Base-by-base conservation (phyloP, 2,113 vertebrate species). In the Macquaria australasica region DNA sequence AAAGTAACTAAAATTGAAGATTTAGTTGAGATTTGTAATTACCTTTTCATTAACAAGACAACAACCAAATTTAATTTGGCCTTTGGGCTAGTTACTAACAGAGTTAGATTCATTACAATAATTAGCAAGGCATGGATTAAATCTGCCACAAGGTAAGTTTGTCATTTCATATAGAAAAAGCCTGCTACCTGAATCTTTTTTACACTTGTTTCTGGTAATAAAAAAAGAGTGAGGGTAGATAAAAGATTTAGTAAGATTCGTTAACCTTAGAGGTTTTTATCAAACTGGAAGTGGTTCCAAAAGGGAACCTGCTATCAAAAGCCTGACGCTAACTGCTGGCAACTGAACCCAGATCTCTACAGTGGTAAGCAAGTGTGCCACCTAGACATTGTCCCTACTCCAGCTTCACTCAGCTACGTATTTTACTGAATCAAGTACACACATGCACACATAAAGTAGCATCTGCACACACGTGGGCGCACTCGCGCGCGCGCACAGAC, bases 241-340 rank as follows among this genome's bases (percentile, higher is more conserved):
- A 14, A 41, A 8, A 0, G 23, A 59, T 66, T 60, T 31, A 6
- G 14, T 8, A 0, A 59, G 8, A 75, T 0, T 56, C 2, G 1
- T 51, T 62, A 50, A 68, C 15, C 9, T 50, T 10, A 10, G 16
- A 55, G 28, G 5, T 31, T 25, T n/a, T n/a, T 43, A 72, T 55
- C n/a, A 28, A 16, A 12, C 39, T 18, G 28, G 2, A 80, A 21
- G 10, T 37, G 28, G 21, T 39, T 28, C 58, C 45, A 50, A 25
- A 21, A 58, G 5, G 37, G 53, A 66, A 31, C 8, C 28, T 12
- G 67, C 23, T 11, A 14, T 41, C 6, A 8, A 64, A 53, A 63
- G 50, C 31, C 28, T 45, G 73, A 67, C 1, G 16, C 50, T 58
- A 56, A 71, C 48, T 20, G 11, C 45, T 16, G 23, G 4, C 23